Conservation (phyloP, 2,888 invertebrate genomes). For the Atherix ibis region DNA sequence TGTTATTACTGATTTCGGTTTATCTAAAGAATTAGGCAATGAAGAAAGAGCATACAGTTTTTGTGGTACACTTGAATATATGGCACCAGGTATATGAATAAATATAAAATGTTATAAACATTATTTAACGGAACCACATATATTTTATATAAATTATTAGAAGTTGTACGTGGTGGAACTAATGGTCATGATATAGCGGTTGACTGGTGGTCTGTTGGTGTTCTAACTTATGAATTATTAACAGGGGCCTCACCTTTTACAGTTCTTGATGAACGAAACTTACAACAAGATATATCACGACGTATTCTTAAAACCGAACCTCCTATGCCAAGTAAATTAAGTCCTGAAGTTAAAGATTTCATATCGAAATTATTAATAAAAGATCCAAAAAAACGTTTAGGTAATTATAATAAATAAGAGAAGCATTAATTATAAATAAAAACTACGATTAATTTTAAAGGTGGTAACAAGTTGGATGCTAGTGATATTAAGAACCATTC, state of each 20-base stretch:
- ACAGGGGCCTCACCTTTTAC: slow-evolving; percentile 97
- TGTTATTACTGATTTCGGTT: slow-evolving; percentile 92
- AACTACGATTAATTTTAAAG: no score
- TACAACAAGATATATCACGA: slow-evolving; percentile 86
- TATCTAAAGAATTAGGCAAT: slow-evolving; percentile 76
- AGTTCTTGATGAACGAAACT: slow-evolving; percentile 84
- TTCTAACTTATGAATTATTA: slow-evolving; percentile 86
- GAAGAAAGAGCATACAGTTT: slow-evolving; percentile 87
- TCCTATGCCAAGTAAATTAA: slow-evolving; percentile 71
- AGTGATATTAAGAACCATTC: slow-evolving; percentile 77
- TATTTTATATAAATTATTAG: slow-evolving; percentile 17
- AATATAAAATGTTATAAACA: slow-evolving; percentile 32
- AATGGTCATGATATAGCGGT: slow-evolving; percentile 94
- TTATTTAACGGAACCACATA: slow-evolving; percentile 21
- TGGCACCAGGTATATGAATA: slow-evolving; percentile 57
- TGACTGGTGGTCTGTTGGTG: slow-evolving; percentile 99
- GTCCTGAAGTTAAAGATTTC: slow-evolving; percentile 51
- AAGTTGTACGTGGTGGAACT: slow-evolving; percentile 64
- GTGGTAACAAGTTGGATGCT: slow-evolving; percentile 72
- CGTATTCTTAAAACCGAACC: slow-evolving; percentile 80
- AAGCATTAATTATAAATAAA: background rate
- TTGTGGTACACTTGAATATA: slow-evolving; percentile 97
- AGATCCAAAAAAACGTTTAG: slow-evolving; percentile 69
- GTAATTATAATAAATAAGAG: slow-evolving; percentile 12
- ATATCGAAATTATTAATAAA: slow-evolving; percentile 73